phyloP scores from a whole-genome alignment of 2,888 invertebrate species.

The Cephus rjabovi region DNA sequence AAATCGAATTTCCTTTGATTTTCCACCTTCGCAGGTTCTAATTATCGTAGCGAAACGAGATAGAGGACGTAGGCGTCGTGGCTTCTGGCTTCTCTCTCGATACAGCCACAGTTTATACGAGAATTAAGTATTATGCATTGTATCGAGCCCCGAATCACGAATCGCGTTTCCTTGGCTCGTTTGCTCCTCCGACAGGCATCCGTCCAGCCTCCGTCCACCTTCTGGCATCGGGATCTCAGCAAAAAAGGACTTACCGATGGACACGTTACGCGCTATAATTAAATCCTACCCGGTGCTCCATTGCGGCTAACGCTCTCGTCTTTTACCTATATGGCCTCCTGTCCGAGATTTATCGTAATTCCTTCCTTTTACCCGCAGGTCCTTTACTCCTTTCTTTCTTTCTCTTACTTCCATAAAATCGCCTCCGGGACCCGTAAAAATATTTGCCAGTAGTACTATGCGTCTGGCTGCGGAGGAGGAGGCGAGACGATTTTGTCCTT shows the following conservation, averaged over 20 bases:
- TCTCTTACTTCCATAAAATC: not conserved
- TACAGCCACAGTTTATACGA: not conserved
- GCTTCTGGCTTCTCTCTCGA: not conserved
- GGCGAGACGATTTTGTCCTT: not conserved
- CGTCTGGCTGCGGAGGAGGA: not conserved
- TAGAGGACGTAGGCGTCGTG: not conserved
- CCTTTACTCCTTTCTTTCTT: not conserved
- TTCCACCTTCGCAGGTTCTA: not conserved
- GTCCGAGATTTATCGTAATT: not conserved
- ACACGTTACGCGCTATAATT: conserved; percentile 20
- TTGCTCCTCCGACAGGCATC: not conserved
- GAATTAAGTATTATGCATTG: not conserved
- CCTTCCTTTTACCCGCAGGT: not conserved
- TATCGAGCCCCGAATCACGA: not conserved
- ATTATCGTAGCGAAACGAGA: not conserved
- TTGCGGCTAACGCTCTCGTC: not conserved
- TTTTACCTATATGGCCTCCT: not conserved
- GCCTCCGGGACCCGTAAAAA: not conserved
- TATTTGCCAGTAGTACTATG: not conserved
- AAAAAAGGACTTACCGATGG: conserved; percentile 9
- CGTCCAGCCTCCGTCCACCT: not conserved
- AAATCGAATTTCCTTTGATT: not conserved
- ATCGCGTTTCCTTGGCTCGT: conserved; percentile 14
- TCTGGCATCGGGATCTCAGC: conserved; percentile 7
- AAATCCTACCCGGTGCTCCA: conserved; percentile 13